Evolutionary conservation across 2,888 invertebrate species (phyloP).

Genomic region (Andrena bicolor): DNA sequence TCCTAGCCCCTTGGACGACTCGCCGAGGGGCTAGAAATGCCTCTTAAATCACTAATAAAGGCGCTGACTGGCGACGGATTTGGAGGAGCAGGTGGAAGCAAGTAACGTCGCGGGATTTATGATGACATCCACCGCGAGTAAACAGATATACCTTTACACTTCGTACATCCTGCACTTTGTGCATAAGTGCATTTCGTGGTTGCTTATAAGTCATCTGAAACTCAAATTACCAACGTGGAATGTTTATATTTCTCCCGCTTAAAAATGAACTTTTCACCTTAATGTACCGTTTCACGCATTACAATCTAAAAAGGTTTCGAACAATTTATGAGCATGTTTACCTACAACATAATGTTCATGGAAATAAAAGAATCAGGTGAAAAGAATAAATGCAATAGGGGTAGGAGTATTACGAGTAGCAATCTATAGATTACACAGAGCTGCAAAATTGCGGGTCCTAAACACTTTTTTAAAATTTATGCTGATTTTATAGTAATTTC

Average conservation of each 20-base stretch:
- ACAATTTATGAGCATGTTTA: no score
- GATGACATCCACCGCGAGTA: constrained; percentile 36
- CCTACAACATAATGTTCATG: no score
- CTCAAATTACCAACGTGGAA: constrained; percentile 20
- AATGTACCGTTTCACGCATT: no score
- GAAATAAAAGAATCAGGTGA: no score
- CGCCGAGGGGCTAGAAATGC: constrained; percentile 23
- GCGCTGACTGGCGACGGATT: constrained; percentile 63
- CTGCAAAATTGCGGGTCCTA: no score
- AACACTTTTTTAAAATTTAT: no score
- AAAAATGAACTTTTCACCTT: constrained; percentile 9
- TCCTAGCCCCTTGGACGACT: neutral
- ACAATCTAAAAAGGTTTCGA: no score
- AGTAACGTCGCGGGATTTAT: constrained; percentile 43
- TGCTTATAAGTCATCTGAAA: constrained; percentile 41
- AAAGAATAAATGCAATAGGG: no score
- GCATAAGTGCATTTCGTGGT: neutral
- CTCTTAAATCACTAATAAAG: constrained; percentile 64
- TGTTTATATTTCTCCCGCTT: neutral
- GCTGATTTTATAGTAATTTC: no score
- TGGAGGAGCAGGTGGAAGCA: constrained; percentile 31
- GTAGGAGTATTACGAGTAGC: no score
- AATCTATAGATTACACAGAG: no score
- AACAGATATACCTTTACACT: constrained; percentile 18
- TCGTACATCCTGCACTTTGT: constrained; percentile 2